Base-by-base conservation (phyloP, 2,113 vertebrate genomes). In the Scalopus aquaticus region DNA sequence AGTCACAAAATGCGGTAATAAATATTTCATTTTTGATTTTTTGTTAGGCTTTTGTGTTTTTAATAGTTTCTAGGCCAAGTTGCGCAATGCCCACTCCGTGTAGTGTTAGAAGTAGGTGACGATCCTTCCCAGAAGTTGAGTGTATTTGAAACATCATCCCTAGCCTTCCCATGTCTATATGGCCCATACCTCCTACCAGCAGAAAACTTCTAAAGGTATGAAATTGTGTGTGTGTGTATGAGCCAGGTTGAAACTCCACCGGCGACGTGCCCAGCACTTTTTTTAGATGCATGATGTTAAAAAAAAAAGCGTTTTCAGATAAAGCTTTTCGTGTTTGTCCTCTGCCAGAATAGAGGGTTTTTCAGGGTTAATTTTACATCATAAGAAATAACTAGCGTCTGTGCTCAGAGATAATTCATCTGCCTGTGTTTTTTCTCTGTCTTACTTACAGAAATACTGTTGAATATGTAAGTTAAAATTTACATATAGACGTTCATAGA, bases 1-100 rank as follows among this genome's bases (percentile, higher is more conserved):
- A 99, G 99, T 99, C 99, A 99, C 99, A 99, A 99, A 98, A 99
- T 99, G 99, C 99, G 99, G 99, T 99, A 99, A 99, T 99, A 99
- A 99, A 99, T 99, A 99, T 99, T 99, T 99, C 99, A 99, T 99
- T 99, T 99, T 99, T 99, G 99, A 99, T 99, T 99, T 99, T 99
- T 99, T 99, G 99, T 99, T 99, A 99, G 99, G 98, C 99, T 99
- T 99, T 98, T 98, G 99, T 98, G 99, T 99, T 99, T 98, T 99
- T 98, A 98, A 97, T 98, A 95, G 95, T 95, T 80, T 95, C 97
- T 87, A 97, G 95, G 87, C 96, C 44, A 96, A 39, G 83, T 67
- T 81, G 72, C 85, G 88, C 86, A 70, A 32, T 65, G 42, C 64
- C 37, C 22, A 37, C 58, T 64, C 0, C 67, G 35, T n/a, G 16